Percentiles rank a stretch among this genome's conserved stretches.
These are phyloP conservation scores for Amia ocellicauda DNA, from an alignment of 2,113 vertebrate species.

Conservation along the genomic window DNA sequence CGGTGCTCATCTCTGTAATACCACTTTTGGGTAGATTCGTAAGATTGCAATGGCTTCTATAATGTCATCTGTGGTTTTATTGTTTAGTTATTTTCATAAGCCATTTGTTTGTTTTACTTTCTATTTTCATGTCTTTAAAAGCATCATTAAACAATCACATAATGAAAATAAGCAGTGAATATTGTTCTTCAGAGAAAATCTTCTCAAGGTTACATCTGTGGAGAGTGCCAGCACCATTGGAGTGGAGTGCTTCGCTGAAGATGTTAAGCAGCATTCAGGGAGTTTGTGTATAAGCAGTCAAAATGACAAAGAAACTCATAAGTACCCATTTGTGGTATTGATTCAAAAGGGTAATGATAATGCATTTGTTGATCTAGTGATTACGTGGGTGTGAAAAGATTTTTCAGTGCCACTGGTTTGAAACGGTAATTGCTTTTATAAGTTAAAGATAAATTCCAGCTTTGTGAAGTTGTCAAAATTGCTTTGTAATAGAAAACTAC, in stretches of 20 bases:
- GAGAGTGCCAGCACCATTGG: no score
- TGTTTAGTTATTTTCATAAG: not conserved
- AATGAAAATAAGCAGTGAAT: not conserved
- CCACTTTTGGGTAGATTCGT: not conserved
- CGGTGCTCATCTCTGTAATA: not conserved
- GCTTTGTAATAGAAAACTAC: no score
- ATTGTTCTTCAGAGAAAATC: not conserved
- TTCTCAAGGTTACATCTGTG: no score
- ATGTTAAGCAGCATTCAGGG: no score
- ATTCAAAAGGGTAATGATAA: conserved; percentile 56
- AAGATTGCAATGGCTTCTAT: not conserved
- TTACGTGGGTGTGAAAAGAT: no score
- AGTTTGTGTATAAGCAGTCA: not conserved
- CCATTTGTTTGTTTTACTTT: not conserved
- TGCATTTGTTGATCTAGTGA: conserved; percentile 60
- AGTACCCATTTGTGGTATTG: conserved; percentile 52
- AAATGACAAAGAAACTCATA: conserved; percentile 35
- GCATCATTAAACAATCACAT: not conserved
- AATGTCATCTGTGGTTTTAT: not conserved
- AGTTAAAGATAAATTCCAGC: no score
- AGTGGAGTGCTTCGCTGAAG: not conserved
- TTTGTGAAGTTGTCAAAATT: no score
- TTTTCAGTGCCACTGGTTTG: no score
- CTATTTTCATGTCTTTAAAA: not conserved
- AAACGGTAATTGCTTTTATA: no score